Evolutionary conservation across 2,888 invertebrate species (phyloP).

Genomic region (Microplitis manilae): DNA sequence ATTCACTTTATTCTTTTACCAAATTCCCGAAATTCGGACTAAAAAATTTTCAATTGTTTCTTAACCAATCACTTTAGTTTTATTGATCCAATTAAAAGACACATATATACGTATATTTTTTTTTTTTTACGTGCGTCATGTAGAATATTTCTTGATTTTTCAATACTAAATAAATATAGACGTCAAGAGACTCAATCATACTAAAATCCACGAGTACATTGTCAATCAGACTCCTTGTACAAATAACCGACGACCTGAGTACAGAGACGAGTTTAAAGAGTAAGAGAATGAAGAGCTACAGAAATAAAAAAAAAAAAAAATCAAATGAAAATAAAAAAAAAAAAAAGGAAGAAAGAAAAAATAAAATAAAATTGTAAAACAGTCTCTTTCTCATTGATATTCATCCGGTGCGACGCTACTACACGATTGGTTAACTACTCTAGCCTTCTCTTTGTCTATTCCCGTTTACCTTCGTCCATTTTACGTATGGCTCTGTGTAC

Average conservation of each 20-base stretch:
- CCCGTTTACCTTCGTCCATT: conserved; percentile 6
- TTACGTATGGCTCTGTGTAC: conserved; percentile 3
- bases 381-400: conserved; percentile 66
- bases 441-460: conserved; percentile 45
- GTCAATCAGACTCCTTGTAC: conserved; percentile 35
- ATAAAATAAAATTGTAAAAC: conserved; percentile 62
- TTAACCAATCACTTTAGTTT: not conserved
- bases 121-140: too few species aligned
- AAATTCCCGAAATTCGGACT: not conserved
- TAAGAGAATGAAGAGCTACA: conserved; percentile 17
- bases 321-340: not conserved
- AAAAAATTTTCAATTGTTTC: not conserved
- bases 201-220: conserved; percentile 33
- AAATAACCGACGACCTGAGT: conserved; percentile 37
- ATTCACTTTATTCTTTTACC: conserved; percentile 25
- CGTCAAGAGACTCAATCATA: conserved; percentile 16
- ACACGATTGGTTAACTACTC: conserved; percentile 68
- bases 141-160: too few species aligned
- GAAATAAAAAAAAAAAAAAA: not conserved
- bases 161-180: not conserved
- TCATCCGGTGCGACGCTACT: conserved; percentile 64
- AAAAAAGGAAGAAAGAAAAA: conserved; percentile 8
- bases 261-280: conserved; percentile 33
- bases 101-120: too few species aligned
- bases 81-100: too few species aligned